A percentile compares a stretch with the other conserved stretches of the same genome.
These are phyloP conservation scores for Labrus mixtus DNA, from an alignment of 2,113 vertebrate genomes.

Conservation along the genomic window DNA sequence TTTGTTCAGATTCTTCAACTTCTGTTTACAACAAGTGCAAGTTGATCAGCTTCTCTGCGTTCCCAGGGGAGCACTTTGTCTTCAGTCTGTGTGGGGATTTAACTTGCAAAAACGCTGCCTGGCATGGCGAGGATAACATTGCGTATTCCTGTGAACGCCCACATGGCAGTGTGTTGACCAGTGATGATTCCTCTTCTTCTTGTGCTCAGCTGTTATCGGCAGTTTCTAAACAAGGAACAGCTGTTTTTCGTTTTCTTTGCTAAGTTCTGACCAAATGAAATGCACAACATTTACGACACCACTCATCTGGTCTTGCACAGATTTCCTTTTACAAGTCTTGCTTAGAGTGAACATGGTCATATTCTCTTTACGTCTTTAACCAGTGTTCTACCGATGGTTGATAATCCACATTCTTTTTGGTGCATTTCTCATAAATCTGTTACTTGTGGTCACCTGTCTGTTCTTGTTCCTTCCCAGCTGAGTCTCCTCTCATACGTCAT, in stretches of 20 bases:
- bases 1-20: constrained; percentile 15
- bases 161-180: not conserved
- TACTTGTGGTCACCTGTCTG: constrained; percentile 40
- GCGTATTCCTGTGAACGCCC: not conserved
- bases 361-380: constrained; percentile 24
- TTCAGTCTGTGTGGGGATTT: constrained; percentile 35
- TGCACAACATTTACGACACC: constrained; percentile 34
- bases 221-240: too few species aligned
- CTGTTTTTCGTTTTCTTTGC: constrained; percentile 4
- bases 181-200: not conserved
- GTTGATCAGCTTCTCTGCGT: not conserved
- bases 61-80: constrained; percentile 1
- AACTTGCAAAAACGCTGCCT: constrained; percentile 36
- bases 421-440: constrained; percentile 9
- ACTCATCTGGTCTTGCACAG: not conserved
- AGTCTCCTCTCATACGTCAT: constrained; percentile 9
- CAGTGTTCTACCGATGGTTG: constrained; percentile 23
- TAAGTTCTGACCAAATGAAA: constrained; percentile 52
- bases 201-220: constrained; percentile 1
- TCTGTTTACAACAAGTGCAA: constrained; percentile 32
- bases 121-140: not conserved
- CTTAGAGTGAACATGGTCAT: not conserved
- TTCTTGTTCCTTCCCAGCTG: constrained; percentile 25
- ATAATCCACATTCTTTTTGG: constrained; percentile 24
- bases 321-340: too few species aligned